Percentiles rank a stretch among this genome's conserved stretches.
Evolutionary conservation across 2,888 invertebrate genomes (phyloP).

Genomic region (Apamea sordens): DNA sequence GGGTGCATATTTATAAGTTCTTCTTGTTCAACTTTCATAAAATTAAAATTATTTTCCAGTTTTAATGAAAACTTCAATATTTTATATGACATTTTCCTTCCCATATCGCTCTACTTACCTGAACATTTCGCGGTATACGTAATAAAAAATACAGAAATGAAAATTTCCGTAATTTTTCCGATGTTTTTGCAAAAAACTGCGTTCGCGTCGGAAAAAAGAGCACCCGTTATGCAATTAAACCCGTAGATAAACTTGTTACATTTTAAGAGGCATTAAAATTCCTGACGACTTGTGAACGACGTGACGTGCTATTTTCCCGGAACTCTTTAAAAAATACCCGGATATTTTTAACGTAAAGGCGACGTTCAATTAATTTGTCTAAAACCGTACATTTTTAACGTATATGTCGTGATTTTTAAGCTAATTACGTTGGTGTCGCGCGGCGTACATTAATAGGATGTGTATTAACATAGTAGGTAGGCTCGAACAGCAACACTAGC

Average conservation of each 20-base stretch:
- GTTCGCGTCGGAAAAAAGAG: slow-evolving; percentile 60
- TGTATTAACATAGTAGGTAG: slow-evolving; percentile 57
- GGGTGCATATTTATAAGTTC: slow-evolving; percentile 20
- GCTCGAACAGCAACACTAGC: slow-evolving; percentile 41
- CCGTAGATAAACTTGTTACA: slow-evolving; percentile 74
- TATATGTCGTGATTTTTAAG: slow-evolving; percentile 57
- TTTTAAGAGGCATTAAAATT: slow-evolving; percentile 72
- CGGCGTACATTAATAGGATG: slow-evolving; percentile 37
- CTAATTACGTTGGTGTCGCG: slow-evolving; percentile 46
- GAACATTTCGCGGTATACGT: slow-evolving; percentile 12
- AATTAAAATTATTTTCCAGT: background rate
- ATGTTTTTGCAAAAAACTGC: slow-evolving; percentile 52
- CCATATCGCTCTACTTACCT: slow-evolving; percentile 29
- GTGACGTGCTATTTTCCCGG: slow-evolving; percentile 68
- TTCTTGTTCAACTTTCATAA: slow-evolving; percentile 3
- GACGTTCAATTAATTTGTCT: slow-evolving; percentile 66
- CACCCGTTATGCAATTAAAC: slow-evolving; percentile 74
- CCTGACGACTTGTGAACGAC: slow-evolving; percentile 70
- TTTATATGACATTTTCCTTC: slow-evolving; percentile 25
- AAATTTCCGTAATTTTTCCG: slow-evolving; percentile 15
- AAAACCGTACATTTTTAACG: slow-evolving; percentile 46
- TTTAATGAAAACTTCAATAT: slow-evolving; percentile 21
- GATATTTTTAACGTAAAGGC: slow-evolving; percentile 67
- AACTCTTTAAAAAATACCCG: slow-evolving; percentile 55
- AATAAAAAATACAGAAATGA: slow-evolving; percentile 35